phyloP scores from a whole-genome alignment of 2,888 invertebrate genomes.

The Pyrgus malvae region DNA sequence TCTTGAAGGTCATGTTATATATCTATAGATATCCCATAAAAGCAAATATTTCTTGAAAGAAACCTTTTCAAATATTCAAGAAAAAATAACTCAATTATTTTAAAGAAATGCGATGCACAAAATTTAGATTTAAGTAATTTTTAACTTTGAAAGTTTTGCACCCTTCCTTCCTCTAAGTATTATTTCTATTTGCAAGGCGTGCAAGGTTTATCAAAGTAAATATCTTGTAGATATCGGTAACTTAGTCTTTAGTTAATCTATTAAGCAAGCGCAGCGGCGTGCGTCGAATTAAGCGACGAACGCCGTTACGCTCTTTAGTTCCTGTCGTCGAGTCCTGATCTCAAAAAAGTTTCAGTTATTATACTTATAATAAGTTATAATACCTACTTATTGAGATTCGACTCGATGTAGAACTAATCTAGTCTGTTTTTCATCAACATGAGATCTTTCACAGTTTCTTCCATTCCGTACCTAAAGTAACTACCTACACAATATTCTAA shows the following conservation, averaged over 20 bases:
- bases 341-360: too few relatives aligned
- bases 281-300: constrained; percentile 56
- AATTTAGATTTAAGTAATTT: constrained; percentile 9
- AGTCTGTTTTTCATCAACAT: constrained; percentile 58
- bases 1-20: too few relatives aligned
- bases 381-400: constrained; percentile 29
- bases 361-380: too few relatives aligned
- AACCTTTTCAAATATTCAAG: too few relatives aligned
- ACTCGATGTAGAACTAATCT: constrained; percentile 75
- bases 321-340: constrained; percentile 62
- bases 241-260: constrained; percentile 20
- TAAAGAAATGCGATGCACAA: constrained; percentile 13
- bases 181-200: constrained; percentile 7
- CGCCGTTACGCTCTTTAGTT: constrained; percentile 67
- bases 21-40: neutral
- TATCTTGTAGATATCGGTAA: constrained; percentile 22
- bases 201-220: constrained; percentile 17
- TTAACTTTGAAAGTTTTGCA: constrained; percentile 20
- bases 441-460: constrained; percentile 14
- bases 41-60: too few relatives aligned
- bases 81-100: neutral
- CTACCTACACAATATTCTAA: constrained; percentile 3
- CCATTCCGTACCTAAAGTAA: too few relatives aligned
- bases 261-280: constrained; percentile 58
- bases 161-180: neutral